These are phyloP conservation scores for Mesochorus sp. DNA, from an alignment of 2,888 invertebrate species.

Conservation along the genomic window DNA sequence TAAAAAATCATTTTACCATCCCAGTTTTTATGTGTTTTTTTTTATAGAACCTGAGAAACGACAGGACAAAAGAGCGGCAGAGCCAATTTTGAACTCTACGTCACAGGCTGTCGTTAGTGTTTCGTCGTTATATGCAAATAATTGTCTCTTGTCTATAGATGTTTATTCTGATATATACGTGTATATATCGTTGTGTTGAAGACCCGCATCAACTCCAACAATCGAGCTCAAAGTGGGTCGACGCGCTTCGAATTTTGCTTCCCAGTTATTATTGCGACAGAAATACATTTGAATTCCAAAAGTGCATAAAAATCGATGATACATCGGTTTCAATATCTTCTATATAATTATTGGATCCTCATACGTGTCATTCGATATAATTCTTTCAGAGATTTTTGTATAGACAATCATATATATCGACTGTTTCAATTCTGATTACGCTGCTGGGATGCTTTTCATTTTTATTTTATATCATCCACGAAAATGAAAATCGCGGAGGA, in stretches of 20 bases:
- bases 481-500: too few relatives aligned
- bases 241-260: slow-evolving; percentile 69
- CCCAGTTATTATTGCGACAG: not conserved
- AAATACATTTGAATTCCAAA: not conserved
- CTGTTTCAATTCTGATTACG: too few relatives aligned
- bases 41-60: not conserved
- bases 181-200: slow-evolving; percentile 14
- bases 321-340: not conserved
- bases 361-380: too few relatives aligned
- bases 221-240: slow-evolving; percentile 51
- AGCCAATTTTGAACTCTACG: not conserved
- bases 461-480: too few relatives aligned
- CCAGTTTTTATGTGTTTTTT: too few relatives aligned
- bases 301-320: not conserved
- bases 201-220: slow-evolving; percentile 64
- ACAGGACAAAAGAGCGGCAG: not conserved
- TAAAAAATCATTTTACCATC: too few relatives aligned
- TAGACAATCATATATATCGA: too few relatives aligned
- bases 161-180: not conserved
- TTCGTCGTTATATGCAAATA: slow-evolving; percentile 17
- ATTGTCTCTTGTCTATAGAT: not conserved
- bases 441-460: too few relatives aligned
- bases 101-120: not conserved
- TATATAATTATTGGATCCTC: not conserved
- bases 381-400: too few relatives aligned